A percentile compares a stretch with the other conserved stretches of the same genome.
Evolutionary conservation across 2,888 invertebrate genomes (phyloP).

Genomic region (Conistra vaccinii): DNA sequence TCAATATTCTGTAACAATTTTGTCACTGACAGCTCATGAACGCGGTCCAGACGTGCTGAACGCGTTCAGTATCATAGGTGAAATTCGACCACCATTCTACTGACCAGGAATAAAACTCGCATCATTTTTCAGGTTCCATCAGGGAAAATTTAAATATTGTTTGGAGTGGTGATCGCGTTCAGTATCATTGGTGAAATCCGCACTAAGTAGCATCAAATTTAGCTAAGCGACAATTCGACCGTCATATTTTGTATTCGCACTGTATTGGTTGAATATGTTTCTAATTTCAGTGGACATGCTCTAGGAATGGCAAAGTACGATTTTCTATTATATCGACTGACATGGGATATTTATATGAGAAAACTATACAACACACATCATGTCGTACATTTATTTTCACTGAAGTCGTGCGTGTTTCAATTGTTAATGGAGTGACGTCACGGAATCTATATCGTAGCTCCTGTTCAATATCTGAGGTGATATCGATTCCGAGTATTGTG

Average conservation of each 20-base stretch:
- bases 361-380: slow-evolving; percentile 9
- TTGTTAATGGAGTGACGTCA: slow-evolving; percentile 55
- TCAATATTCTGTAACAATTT: too few species aligned
- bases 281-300: neutral
- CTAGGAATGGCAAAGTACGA: neutral
- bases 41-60: too few species aligned
- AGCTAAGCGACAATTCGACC: too few species aligned
- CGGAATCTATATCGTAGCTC: slow-evolving; percentile 40
- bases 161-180: too few species aligned
- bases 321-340: slow-evolving; percentile 21
- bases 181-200: too few species aligned
- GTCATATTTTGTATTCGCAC: neutral
- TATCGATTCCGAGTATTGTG: slow-evolving; percentile 48
- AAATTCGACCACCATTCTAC: too few species aligned
- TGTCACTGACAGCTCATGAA: too few species aligned
- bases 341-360: slow-evolving; percentile 36
- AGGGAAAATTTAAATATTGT: neutral
- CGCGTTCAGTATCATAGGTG: too few species aligned
- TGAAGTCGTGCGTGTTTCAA: slow-evolving; percentile 50
- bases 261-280: neutral
- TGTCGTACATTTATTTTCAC: slow-evolving; percentile 41
- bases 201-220: too few species aligned
- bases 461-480: slow-evolving; percentile 40
- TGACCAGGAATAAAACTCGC: too few species aligned
- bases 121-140: too few species aligned